A percentile compares a stretch with the other conserved stretches of the same genome.
Conservation (phyloP, 2,113 vertebrate species). For the Anolis sagrei region DNA sequence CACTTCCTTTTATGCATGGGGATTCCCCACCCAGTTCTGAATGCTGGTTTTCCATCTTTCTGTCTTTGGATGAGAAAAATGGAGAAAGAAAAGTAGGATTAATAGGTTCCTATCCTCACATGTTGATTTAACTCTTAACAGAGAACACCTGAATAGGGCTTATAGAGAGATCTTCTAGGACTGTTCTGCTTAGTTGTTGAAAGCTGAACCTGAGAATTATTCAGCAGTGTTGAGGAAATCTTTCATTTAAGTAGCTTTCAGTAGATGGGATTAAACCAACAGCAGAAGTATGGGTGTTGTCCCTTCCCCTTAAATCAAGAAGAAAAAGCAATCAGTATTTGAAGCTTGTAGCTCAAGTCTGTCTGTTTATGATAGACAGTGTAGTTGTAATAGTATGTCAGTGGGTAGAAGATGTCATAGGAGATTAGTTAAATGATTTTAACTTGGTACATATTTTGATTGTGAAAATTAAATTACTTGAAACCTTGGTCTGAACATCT, state of each 20-base stretch:
- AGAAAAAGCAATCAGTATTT: background rate
- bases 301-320: background rate
- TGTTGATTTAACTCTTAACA: no score
- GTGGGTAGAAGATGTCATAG: background rate
- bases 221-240: background rate
- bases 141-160: no score
- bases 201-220: background rate
- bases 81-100: no score
- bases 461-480: background rate
- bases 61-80: no score
- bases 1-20: no score
- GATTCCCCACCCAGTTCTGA: no score
- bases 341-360: background rate
- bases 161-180: background rate
- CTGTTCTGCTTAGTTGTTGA: background rate
- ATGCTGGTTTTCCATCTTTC: no score
- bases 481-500: background rate
- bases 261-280: background rate
- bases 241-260: conserved; percentile 1
- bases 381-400: background rate
- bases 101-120: no score
- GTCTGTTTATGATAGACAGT: background rate
- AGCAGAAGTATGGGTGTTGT: background rate
- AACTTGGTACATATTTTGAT: background rate
- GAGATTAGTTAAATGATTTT: background rate